Evolutionary conservation across 2,888 invertebrate species (phyloP).

Genomic region (Eilema caniola): DNA sequence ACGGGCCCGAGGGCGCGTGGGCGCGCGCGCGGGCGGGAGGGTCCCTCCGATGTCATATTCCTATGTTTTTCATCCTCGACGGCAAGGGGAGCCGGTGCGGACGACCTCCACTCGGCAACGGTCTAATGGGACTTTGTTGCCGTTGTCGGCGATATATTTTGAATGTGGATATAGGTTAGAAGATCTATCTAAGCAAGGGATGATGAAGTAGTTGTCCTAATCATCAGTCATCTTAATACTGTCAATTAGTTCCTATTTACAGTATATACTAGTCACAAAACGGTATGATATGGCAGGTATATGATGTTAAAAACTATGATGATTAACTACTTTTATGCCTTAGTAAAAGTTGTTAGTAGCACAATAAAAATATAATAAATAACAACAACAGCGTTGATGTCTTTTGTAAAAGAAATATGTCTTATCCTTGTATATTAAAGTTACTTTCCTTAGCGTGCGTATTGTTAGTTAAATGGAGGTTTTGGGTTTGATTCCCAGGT

Average conservation of each 20-base stretch:
- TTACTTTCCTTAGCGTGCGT: neutral
- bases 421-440: neutral
- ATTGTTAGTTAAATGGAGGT: neutral
- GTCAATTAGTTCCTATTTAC: neutral
- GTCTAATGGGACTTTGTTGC: conserved; percentile 63
- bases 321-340: conserved; percentile 3
- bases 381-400: conserved; percentile 64
- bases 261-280: neutral
- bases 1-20: conserved; percentile 72
- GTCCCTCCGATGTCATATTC: conserved; percentile 69
- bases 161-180: conserved; percentile 40
- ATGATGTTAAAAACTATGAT: conserved; percentile 3
- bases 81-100: conserved; percentile 60
- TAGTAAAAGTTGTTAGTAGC: conserved; percentile 5
- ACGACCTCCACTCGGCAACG: conserved; percentile 66
- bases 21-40: conserved; percentile 76
- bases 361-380: neutral
- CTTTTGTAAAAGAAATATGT: conserved; percentile 59
- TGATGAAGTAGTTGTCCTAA: conserved; percentile 6
- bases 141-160: conserved; percentile 55
- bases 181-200: conserved; percentile 24
- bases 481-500: conserved; percentile 1
- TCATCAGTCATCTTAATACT: neutral
- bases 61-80: conserved; percentile 72
- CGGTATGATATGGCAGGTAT: neutral